phyloP scores from a whole-genome alignment of 2,113 vertebrate species.

The Otolemur garnettii region DNA sequence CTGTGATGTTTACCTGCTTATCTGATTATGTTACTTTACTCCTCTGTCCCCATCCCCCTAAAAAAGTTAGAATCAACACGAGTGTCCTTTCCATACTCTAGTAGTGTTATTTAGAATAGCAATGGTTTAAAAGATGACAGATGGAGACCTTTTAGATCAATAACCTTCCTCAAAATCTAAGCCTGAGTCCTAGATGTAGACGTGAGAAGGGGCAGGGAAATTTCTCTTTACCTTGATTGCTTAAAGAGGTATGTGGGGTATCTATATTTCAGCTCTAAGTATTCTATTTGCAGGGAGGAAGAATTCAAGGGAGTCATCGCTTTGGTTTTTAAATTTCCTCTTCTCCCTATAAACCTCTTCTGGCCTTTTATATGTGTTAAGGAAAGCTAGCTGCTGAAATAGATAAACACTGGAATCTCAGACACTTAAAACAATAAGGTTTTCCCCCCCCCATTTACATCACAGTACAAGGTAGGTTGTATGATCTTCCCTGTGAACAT shows the following conservation, averaged over 20 bases:
- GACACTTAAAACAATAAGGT: neutral
- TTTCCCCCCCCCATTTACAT: neutral
- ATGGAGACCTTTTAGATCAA: neutral
- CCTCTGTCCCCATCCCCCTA: too few relatives aligned
- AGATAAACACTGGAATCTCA: neutral
- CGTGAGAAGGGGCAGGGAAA: neutral
- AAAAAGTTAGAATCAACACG: neutral
- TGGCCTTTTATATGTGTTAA: neutral
- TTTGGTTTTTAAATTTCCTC: neutral
- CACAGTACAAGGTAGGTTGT: neutral
- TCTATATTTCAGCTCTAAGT: neutral
- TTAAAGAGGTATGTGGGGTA: neutral
- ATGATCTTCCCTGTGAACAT: neutral
- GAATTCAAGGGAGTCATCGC: neutral
- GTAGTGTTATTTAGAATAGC: slow-evolving; percentile 7
- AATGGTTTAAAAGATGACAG: neutral
- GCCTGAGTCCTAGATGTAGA: neutral
- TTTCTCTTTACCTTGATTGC: neutral
- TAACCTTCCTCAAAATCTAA: neutral
- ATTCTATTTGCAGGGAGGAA: neutral
- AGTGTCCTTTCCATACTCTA: neutral
- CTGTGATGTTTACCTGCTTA: neutral
- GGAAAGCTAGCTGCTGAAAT: neutral
- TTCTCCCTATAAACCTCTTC: neutral
- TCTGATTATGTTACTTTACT: neutral